Percentiles rank a stretch among this genome's conserved stretches.
Conservation (phyloP, 2,113 vertebrate genomes). For the Albula goreensis region DNA sequence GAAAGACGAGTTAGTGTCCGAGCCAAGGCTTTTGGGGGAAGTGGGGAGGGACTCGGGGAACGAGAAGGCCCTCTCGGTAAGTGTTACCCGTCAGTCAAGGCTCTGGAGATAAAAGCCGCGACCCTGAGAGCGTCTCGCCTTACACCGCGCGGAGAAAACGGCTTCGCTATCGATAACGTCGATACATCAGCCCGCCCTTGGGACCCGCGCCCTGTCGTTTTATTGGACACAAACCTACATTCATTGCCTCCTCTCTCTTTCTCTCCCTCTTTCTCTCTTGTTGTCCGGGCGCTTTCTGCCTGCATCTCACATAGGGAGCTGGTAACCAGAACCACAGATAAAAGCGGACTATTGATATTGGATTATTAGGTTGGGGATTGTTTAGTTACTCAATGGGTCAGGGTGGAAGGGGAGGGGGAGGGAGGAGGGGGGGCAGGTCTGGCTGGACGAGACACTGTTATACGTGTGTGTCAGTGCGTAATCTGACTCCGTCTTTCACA, state of each 20-base stretch:
- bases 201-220: no score
- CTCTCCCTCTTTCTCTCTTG: not conserved
- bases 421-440: no score
- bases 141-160: not conserved
- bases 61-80: not conserved
- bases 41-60: not conserved
- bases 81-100: not conserved
- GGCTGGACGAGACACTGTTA: not conserved
- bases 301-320: not conserved
- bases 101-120: not conserved
- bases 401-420: not conserved
- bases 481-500: not conserved
- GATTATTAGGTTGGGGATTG: constrained; percentile 12
- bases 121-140: not conserved
- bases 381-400: not conserved
- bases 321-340: constrained; percentile 19
- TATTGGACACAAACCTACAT: not conserved
- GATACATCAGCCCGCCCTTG: not conserved
- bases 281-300: not conserved
- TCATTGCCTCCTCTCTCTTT: not conserved
- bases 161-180: not conserved
- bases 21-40: no score
- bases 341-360: constrained; percentile 17
- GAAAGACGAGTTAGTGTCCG: not conserved
- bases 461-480: constrained; percentile 12